Base-by-base conservation (phyloP, 2,797 vertebrate genomes). In the Melopsittacus undulatus region DNA sequence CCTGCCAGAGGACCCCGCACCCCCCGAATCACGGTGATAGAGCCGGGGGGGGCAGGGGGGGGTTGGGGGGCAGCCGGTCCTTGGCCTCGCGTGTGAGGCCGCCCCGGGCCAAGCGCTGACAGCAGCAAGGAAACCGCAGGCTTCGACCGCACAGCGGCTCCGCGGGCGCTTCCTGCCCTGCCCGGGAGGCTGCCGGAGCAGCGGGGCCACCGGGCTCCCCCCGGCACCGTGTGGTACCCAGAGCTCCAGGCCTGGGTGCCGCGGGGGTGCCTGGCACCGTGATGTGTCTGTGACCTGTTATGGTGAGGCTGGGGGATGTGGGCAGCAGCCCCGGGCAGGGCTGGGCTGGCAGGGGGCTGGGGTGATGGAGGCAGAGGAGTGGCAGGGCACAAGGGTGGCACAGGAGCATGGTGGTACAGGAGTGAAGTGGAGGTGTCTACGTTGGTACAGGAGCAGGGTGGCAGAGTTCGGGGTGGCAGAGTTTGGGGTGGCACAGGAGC, bases 121-220 rank as follows among this genome's bases (percentile, higher is more conserved):
- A 73, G 90, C 91, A 90, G 94, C 32, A 86, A 96, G 97, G 93
- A 95, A 97, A 95, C 97, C 97, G 26, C 97, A 95, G 87, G 91
- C 95, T 92, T 96, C 11, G 84, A 96, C 97, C 96, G 73, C 95
- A 92, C 80, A 70, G 94, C 13, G 67, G 93, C 94, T 95, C 92
- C 66, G 26, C 61, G 57, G 95, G 96, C 27, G 59, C 93, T 97
- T 97, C 97, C 97, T 96, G 96, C 92, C 72, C 78, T 94, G 83
- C 92, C 86, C 19, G 2, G 52, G 82, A 36, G 88, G 88, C 84
- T 86, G 78, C 69, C 90, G 24, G 63, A 6, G 2, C 22, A 45
- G 56, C n/a, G 6, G n/a, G 56, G 82, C 68, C 89, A 42, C 59
- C 46, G 52, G 16, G 36, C 54, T 26, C 45, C 63, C 76, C 69